Evolutionary conservation across 2,113 vertebrate genomes (phyloP).

Genomic region (Sorex fumeus): DNA sequence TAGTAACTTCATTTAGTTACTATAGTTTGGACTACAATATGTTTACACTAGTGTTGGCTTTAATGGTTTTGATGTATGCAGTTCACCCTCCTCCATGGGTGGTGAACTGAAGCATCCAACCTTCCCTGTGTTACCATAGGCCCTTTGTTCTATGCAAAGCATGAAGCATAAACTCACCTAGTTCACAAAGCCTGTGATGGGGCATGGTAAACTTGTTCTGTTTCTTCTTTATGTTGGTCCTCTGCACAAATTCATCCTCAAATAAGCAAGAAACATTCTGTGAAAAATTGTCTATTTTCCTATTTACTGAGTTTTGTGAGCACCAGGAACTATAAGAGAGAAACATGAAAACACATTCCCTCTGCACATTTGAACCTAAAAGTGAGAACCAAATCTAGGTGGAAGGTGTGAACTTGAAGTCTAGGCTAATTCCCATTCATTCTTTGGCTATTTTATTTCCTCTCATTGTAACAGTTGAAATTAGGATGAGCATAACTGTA

Average conservation of each 20-base stretch:
- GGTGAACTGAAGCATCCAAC: too few relatives aligned
- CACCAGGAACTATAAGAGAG: accelerated
- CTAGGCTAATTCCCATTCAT: background rate
- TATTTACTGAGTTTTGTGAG: background rate
- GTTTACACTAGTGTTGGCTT: too few relatives aligned
- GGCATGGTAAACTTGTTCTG: background rate
- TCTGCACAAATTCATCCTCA: constrained; percentile 46
- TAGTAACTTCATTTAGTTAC: too few relatives aligned
- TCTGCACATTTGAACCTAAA: accelerated
- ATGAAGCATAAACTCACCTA: constrained; percentile 54
- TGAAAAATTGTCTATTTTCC: background rate
- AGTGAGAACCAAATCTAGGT: background rate
- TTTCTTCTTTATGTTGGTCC: background rate
- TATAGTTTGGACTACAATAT: too few relatives aligned
- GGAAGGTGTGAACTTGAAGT: background rate
- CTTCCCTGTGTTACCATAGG: too few relatives aligned
- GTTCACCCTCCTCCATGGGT: too few relatives aligned
- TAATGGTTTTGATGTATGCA: too few relatives aligned
- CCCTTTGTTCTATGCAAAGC: constrained; percentile 37
- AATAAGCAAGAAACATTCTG: background rate
- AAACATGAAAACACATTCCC: accelerated
- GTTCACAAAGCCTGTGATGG: background rate
- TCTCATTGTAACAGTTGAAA: background rate
- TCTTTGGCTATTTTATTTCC: background rate
- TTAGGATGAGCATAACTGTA: constrained; percentile 6